Evolutionary conservation across 1,140 invertebrate species (phyloP).

Genomic region (Drosophila simulans): DNA sequence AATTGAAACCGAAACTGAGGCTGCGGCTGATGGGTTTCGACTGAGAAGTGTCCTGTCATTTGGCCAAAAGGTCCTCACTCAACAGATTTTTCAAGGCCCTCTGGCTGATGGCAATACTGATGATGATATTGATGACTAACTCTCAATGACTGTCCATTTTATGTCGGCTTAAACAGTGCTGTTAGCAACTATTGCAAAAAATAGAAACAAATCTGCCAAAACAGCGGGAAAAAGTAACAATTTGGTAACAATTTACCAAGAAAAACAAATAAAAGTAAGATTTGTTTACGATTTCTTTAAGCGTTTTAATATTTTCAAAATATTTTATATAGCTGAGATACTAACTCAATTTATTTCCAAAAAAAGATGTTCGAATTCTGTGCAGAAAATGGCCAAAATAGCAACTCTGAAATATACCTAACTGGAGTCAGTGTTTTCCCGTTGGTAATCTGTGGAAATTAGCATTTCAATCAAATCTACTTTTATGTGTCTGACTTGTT

Average conservation of each 20-base stretch:
- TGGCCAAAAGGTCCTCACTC: conserved; percentile 9
- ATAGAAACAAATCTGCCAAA: neutral
- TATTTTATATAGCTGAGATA: too few relatives aligned
- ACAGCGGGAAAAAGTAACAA: neutral
- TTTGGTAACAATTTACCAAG: neutral
- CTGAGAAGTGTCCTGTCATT: conserved; percentile 34
- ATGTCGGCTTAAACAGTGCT: neutral
- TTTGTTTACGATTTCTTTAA: too few relatives aligned
- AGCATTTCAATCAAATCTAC: conserved; percentile 81
- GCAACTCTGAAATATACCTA: neutral
- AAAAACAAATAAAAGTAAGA: too few relatives aligned
- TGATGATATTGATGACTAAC: conserved; percentile 56
- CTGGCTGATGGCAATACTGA: conserved; percentile 22
- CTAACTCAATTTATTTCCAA: too few relatives aligned
- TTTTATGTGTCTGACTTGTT: conserved; percentile 79
- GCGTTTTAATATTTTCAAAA: too few relatives aligned
- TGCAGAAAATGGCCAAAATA: neutral
- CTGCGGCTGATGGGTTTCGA: conserved; percentile 50
- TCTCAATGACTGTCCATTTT: conserved; percentile 38
- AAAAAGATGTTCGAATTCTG: too few relatives aligned
- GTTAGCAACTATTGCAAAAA: neutral
- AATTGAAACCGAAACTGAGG: conserved; percentile 47
- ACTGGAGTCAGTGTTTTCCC: conserved; percentile 28
- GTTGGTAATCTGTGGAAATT: conserved; percentile 58
- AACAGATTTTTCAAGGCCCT: conserved; percentile 22